Base-by-base conservation (phyloP, 2,888 invertebrate genomes). In the Cryptocheilus praepositus region DNA sequence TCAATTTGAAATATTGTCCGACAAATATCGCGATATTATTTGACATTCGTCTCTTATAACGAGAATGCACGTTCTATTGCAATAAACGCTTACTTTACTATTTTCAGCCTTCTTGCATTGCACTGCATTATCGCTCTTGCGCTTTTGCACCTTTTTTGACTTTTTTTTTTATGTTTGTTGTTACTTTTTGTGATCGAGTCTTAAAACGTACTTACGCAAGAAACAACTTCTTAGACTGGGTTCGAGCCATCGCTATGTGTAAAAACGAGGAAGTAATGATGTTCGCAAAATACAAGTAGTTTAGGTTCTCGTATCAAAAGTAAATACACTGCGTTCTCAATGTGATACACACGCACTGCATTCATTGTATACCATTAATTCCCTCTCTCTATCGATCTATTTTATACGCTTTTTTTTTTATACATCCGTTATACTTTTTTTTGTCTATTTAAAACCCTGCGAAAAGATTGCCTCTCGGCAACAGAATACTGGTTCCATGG, bases 391-490 rank as follows among this genome's bases (percentile, higher is more conserved):
- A 76, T 80, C 74, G 36, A 36, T 36, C 11, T 36, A 36, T 36
- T 36, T 36, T 36, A 36, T 36, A 36, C 36, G 36, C 11, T 11
- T 36, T 36, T 36, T 80, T 82, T 75, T 79, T 74, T 83, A n/a
- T n/a, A n/a, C n/a, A n/a, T n/a, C n/a, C 64, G 74, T 69, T 36
- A 36, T 36, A 36, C 36, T 36, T 36, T 36, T 36, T 36, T 36
- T 36, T 36, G 36, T 36, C 36, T 36, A 36, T 36, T 36, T 76
- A 77, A 72, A 82, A 84, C 82, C 81, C 81, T 82, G 83, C 79
- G 73, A 83, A 83, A 83, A 81, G 70, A 72, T 80, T 82, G 84
- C 83, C 83, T 85, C 82, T 85, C 83, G 81, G 82, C 82, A 81
- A 77, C 83, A 79, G 67, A 79, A 76, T 70, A 72, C 76, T 69